Conservation (phyloP, 2,797 vertebrate species). For the Gymnopithys bicolor region DNA sequence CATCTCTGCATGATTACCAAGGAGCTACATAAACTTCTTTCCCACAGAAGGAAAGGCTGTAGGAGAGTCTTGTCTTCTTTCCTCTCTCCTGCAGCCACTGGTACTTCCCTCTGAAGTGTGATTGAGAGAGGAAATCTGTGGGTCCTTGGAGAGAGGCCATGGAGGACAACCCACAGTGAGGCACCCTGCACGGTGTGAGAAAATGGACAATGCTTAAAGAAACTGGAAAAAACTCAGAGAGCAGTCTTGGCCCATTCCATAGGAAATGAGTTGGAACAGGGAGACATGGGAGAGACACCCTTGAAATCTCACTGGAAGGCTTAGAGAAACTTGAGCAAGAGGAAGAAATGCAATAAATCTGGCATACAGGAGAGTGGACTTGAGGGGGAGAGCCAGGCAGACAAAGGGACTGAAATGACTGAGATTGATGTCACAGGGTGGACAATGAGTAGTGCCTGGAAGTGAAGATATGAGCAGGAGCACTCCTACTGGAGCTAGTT, state of each 20-base stretch:
- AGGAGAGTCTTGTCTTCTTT: background rate
- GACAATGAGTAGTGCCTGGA: too few relatives aligned
- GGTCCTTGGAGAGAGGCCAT: background rate
- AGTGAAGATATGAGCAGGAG: too few relatives aligned
- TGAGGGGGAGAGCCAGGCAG: too few relatives aligned
- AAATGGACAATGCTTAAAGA: background rate
- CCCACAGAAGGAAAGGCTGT: background rate
- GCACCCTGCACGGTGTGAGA: background rate
- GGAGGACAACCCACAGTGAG: background rate
- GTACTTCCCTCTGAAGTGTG: background rate
- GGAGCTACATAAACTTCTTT: background rate
- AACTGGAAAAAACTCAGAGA: background rate
- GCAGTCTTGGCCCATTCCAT: background rate
- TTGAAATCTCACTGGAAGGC: background rate
- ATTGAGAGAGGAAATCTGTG: background rate
- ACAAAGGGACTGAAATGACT: too few relatives aligned
- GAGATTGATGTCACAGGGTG: too few relatives aligned
- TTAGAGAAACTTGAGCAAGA: background rate
- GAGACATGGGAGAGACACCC: background rate
- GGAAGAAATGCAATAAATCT: too few relatives aligned
- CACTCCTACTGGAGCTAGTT: too few relatives aligned
- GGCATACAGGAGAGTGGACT: too few relatives aligned
- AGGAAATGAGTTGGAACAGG: background rate
- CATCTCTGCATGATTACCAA: background rate
- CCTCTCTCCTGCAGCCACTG: background rate